phyloP scores from a whole-genome alignment of 2,113 vertebrate species.

The Carollia perspicillata region DNA sequence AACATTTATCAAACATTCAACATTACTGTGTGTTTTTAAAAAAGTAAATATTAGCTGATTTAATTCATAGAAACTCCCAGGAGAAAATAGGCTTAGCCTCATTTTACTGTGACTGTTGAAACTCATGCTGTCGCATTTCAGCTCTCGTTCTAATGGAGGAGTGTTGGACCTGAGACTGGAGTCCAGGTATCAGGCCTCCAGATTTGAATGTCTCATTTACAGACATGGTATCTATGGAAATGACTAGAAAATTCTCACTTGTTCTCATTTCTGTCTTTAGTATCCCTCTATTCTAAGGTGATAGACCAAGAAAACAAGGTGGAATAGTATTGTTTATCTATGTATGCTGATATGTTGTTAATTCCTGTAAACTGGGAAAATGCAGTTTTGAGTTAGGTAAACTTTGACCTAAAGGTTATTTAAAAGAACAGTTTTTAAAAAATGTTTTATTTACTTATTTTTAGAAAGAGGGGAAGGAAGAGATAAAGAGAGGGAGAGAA shows the following conservation, averaged over 20 bases:
- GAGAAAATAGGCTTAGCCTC: background rate
- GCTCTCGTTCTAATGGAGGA: background rate
- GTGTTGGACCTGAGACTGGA: background rate
- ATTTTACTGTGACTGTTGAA: background rate
- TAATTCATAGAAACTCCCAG: background rate
- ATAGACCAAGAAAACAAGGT: background rate
- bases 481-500: too few relatives aligned
- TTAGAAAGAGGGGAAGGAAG: too few relatives aligned
- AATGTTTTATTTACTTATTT: too few relatives aligned
- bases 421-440: background rate
- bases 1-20: background rate
- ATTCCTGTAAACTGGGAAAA: background rate
- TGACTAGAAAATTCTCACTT: background rate
- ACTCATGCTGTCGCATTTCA: background rate
- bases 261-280: background rate
- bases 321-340: background rate
- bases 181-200: too few relatives aligned
- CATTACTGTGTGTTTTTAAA: background rate
- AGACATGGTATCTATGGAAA: background rate
- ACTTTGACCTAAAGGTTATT: background rate
- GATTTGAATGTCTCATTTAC: background rate
- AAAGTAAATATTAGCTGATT: background rate
- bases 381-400: background rate
- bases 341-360: background rate
- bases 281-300: background rate